Evolutionary conservation across 2,888 invertebrate species (phyloP).

Genomic region (Drosophila siamana): DNA sequence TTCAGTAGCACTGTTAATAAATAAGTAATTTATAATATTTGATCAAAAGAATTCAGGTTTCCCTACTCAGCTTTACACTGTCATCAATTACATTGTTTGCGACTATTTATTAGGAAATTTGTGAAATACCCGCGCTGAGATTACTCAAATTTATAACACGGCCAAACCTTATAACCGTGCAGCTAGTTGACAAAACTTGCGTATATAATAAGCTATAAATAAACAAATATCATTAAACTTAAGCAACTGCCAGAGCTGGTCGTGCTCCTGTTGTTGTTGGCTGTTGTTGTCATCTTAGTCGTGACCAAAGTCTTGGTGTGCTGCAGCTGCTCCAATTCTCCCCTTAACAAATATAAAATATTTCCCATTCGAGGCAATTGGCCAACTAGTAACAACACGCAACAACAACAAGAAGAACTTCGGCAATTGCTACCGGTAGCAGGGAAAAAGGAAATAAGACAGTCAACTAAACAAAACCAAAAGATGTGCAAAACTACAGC

Average conservation of each 20-base stretch:
- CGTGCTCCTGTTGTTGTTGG: background rate
- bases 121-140: background rate
- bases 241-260: slow-evolving; percentile 44
- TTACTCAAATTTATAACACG: background rate
- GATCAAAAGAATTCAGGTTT: background rate
- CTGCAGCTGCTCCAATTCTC: slow-evolving; percentile 36
- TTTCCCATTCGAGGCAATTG: slow-evolving; percentile 70
- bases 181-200: slow-evolving; percentile 46
- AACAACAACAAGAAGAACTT: slow-evolving; percentile 24
- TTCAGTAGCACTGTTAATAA: background rate
- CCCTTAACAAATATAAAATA: slow-evolving; percentile 57
- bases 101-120: background rate
- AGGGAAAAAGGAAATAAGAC: slow-evolving; percentile 57
- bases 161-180: slow-evolving; percentile 29
- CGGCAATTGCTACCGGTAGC: slow-evolving; percentile 46
- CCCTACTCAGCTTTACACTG: background rate
- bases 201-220: slow-evolving; percentile 48
- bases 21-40: too few species aligned
- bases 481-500: slow-evolving; percentile 69
- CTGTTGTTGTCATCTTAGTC: slow-evolving; percentile 3
- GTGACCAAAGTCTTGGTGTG: slow-evolving; percentile 1
- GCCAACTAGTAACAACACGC: slow-evolving; percentile 51
- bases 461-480: slow-evolving; percentile 70
- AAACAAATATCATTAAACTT: slow-evolving; percentile 70
- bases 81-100: background rate